phyloP scores from a whole-genome alignment of 2,888 invertebrate genomes.

The Eilema griseolum region DNA sequence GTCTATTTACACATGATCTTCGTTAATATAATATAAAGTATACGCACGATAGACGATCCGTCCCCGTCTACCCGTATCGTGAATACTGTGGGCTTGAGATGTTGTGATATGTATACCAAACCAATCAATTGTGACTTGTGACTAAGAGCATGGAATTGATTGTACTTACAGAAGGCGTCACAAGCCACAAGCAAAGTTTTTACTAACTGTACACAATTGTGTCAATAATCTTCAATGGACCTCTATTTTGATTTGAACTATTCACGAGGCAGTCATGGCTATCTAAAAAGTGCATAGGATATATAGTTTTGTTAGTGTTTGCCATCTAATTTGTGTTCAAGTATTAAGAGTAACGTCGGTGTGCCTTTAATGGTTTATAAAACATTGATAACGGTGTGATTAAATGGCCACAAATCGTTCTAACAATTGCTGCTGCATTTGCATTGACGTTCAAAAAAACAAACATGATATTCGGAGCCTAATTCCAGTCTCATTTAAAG shows the following conservation, averaged over 20 bases:
- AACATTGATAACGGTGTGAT: slow-evolving; percentile 43
- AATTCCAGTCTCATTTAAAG: no score
- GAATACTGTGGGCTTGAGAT: slow-evolving; percentile 54
- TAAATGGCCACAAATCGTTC: slow-evolving; percentile 12
- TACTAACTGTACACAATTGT: slow-evolving; percentile 36
- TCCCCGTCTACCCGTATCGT: slow-evolving; percentile 27
- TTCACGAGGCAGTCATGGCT: slow-evolving; percentile 24
- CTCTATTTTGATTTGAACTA: slow-evolving; percentile 32
- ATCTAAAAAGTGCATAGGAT: slow-evolving; percentile 3
- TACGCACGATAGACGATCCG: slow-evolving; percentile 26
- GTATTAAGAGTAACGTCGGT: slow-evolving; percentile 26
- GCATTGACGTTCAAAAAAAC: neutral
- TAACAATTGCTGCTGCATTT: neutral
- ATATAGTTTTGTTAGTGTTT: neutral
- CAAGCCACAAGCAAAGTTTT: slow-evolving; percentile 52
- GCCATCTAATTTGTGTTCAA: neutral
- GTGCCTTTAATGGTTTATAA: slow-evolving; percentile 38
- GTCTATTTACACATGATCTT: slow-evolving; percentile 34
- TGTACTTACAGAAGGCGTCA: slow-evolving; percentile 48
- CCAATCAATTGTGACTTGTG: slow-evolving; percentile 58
- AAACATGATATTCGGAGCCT: neutral
- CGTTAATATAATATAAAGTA: slow-evolving; percentile 16
- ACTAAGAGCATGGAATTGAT: slow-evolving; percentile 39
- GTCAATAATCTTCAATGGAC: slow-evolving; percentile 33
- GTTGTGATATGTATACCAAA: slow-evolving; percentile 49